These are phyloP conservation scores for Sigmodon hispidus DNA, from an alignment of 2,113 vertebrate species.

Conservation along the genomic window DNA sequence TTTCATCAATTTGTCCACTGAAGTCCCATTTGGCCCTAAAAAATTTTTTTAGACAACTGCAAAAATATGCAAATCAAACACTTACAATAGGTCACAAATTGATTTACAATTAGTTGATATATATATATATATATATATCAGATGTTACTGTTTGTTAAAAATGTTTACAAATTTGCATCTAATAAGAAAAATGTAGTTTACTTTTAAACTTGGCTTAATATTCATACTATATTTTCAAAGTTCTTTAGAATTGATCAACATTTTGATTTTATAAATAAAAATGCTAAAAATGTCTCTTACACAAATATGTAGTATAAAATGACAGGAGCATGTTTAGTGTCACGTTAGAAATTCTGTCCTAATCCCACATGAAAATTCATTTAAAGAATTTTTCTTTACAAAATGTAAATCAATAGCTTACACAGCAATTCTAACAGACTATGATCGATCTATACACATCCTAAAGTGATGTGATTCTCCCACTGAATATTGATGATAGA, in stretches of 20 bases:
- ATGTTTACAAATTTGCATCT: not conserved
- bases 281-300: not conserved
- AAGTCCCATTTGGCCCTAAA: not conserved
- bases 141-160: not conserved
- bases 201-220: not conserved
- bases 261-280: not conserved
- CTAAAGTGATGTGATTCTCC: not conserved
- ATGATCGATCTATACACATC: not conserved
- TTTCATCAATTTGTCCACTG: not conserved
- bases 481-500: not conserved
- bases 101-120: not conserved
- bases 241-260: not conserved
- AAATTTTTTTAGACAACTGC: not conserved
- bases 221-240: not conserved
- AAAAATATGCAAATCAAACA: not conserved
- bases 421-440: not conserved
- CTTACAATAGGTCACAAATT: not conserved
- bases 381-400: not conserved
- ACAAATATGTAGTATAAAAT: not conserved
- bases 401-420: not conserved
- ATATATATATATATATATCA: not conserved
- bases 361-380: not conserved
- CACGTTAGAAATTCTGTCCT: not conserved
- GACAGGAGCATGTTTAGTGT: not conserved
- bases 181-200: not conserved